Evolutionary conservation across 1,140 invertebrate genomes (phyloP).

Genomic region (Diorhabda elongata): DNA sequence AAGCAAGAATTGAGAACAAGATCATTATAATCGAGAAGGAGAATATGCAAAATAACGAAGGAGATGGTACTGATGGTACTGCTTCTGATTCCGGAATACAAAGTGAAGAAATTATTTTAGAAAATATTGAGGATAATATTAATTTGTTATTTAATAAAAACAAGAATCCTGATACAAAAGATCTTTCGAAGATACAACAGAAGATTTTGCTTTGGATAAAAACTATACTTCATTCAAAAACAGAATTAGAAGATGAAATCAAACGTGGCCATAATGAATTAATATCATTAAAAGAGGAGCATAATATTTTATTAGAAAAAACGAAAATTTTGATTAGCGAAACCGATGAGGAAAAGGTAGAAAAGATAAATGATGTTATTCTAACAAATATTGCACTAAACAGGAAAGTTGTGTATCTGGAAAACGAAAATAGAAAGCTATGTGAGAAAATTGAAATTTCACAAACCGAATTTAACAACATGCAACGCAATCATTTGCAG

Average conservation of each 20-base stretch:
- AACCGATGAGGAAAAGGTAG: slow-evolving; percentile 14
- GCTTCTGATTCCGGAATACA: not conserved
- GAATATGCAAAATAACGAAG: not conserved
- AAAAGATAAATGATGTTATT: slow-evolving; percentile 17
- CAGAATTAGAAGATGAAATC: slow-evolving; percentile 8
- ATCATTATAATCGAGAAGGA: not conserved
- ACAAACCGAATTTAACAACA: slow-evolving; percentile 40
- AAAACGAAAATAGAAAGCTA: slow-evolving; percentile 34
- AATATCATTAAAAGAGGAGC: slow-evolving; percentile 5
- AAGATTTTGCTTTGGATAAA: not conserved
- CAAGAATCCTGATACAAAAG: not conserved
- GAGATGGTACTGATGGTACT: not conserved
- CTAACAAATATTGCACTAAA: slow-evolving; percentile 17
- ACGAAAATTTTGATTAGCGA: slow-evolving; percentile 18
- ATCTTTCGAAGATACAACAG: not conserved
- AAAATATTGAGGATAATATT: slow-evolving; percentile 9
- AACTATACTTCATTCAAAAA: not conserved
- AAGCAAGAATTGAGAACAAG: slow-evolving; percentile 17
- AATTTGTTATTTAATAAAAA: slow-evolving; percentile 11
- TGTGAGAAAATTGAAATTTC: slow-evolving; percentile 40
- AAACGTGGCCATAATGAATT: slow-evolving; percentile 11
- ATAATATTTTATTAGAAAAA: slow-evolving; percentile 16
- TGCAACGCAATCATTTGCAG: slow-evolving; percentile 38
- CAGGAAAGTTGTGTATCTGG: slow-evolving; percentile 20
- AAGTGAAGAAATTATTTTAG: slow-evolving; percentile 6